These are phyloP conservation scores for Ochlodes sylvanus DNA, from an alignment of 2,888 invertebrate genomes.

Conservation along the genomic window DNA sequence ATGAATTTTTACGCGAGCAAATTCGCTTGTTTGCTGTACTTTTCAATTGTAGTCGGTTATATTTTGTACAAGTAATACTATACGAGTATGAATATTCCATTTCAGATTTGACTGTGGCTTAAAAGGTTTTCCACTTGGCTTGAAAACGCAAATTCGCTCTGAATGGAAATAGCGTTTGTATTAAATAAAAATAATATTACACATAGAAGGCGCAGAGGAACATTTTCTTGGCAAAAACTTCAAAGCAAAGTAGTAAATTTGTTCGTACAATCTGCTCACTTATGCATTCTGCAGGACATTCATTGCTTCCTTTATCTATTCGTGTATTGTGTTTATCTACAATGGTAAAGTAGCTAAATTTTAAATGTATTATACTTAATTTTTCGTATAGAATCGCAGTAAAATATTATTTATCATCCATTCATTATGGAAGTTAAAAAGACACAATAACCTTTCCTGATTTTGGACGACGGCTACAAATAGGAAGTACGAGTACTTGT, in stretches of 20 bases:
- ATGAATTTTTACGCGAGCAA: neutral
- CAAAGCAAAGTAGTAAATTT: conserved; percentile 32
- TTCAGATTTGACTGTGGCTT: conserved; percentile 18
- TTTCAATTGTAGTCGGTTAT: neutral
- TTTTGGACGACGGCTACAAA: too few relatives aligned
- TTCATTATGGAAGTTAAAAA: too few relatives aligned
- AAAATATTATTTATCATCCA: too few relatives aligned
- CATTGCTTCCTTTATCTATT: conserved; percentile 35
- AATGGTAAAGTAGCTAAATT: conserved; percentile 11
- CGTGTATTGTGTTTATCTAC: conserved; percentile 28
- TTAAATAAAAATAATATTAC: conserved; percentile 37
- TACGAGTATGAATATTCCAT: conserved; percentile 17
- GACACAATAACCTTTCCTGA: too few relatives aligned
- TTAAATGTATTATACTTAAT: neutral
- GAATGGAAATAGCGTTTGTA: conserved; percentile 30
- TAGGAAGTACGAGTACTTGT: too few relatives aligned
- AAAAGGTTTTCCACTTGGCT: conserved; percentile 32
- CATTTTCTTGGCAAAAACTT: conserved; percentile 37
- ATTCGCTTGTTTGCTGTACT: neutral
- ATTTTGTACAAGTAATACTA: neutral
- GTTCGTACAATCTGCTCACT: conserved; percentile 28
- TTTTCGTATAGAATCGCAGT: too few relatives aligned
- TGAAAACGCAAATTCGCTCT: conserved; percentile 30
- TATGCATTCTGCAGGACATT: conserved; percentile 34
- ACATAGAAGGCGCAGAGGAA: conserved; percentile 14